phyloP scores from a whole-genome alignment of 1,140 invertebrate genomes.

The Metaphire vulgaris region DNA sequence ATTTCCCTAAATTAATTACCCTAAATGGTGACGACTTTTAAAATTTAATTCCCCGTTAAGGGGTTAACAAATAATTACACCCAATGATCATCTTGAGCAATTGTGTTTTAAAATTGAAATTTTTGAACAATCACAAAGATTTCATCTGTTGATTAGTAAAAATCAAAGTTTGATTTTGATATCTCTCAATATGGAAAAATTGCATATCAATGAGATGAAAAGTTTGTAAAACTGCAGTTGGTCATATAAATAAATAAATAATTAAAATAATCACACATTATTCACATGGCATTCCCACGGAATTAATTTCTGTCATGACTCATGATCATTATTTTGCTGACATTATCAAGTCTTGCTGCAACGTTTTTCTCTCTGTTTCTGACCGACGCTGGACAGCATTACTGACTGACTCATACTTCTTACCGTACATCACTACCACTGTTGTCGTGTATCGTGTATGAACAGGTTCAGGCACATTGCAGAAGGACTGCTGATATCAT shows the following conservation, averaged over 20 bases:
- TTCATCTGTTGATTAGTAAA: no score
- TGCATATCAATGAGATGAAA: not conserved
- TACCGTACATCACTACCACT: not conserved
- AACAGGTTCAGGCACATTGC: constrained; percentile 7
- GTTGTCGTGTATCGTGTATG: not conserved
- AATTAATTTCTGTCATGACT: constrained; percentile 3
- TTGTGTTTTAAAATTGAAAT: no score
- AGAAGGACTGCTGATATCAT: constrained; percentile 7
- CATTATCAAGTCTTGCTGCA: constrained; percentile 2
- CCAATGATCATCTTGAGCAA: no score
- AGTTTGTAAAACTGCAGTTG: constrained; percentile 3
- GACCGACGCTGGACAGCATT: no score
- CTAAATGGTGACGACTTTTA: no score
- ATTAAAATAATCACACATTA: constrained; percentile 1
- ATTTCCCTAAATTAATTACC: no score
- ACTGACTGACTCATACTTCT: not conserved
- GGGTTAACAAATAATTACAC: no score
- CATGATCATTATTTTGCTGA: not conserved
- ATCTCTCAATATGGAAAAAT: no score
- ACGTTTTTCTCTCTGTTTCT: not conserved
- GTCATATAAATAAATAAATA: not conserved
- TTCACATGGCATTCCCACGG: not conserved
- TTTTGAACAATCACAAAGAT: no score
- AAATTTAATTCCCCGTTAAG: no score
- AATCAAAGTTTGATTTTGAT: no score